These are phyloP conservation scores for Ascaphus truei DNA, from an alignment of 2,113 vertebrate genomes.

Conservation along the genomic window DNA sequence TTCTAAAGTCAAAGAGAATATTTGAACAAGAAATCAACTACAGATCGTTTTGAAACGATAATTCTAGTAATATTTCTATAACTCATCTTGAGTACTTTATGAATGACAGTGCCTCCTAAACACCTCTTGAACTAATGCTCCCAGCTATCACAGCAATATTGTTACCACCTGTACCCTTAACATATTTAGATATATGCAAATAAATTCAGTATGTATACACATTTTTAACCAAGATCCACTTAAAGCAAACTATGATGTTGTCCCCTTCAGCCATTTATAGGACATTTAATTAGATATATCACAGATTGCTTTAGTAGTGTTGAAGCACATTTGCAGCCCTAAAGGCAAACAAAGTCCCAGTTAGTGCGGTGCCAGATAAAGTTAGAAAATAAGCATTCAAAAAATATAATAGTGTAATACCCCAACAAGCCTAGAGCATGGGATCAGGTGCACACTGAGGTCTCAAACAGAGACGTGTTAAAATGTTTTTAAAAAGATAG, in stretches of 20 bases:
- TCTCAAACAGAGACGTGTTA: no score
- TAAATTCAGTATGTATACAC: conserved; percentile 1
- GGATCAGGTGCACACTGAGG: no score
- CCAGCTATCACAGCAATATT: neutral
- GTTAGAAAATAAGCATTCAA: conserved; percentile 28
- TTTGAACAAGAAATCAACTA: neutral
- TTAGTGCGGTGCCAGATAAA: conserved; percentile 25
- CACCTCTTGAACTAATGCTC: neutral
- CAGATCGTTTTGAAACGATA: neutral
- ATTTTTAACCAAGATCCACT: conserved; percentile 12
- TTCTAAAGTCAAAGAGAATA: neutral
- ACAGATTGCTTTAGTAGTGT: conserved; percentile 18
- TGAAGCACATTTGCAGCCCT: conserved; percentile 29
- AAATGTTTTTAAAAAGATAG: no score
- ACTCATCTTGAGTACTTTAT: neutral
- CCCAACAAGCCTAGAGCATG: no score
- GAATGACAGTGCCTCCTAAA: neutral
- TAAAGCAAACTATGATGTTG: conserved; percentile 26
- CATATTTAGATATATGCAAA: conserved; percentile 27
- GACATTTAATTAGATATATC: conserved; percentile 33
- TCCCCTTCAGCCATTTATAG: conserved; percentile 23
- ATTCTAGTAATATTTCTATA: conserved; percentile 12
- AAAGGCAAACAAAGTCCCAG: conserved; percentile 27
- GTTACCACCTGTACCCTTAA: neutral
- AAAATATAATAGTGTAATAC: no score